phyloP scores from a whole-genome alignment of 1,140 invertebrate species.

The Drosophila arawakana region DNA sequence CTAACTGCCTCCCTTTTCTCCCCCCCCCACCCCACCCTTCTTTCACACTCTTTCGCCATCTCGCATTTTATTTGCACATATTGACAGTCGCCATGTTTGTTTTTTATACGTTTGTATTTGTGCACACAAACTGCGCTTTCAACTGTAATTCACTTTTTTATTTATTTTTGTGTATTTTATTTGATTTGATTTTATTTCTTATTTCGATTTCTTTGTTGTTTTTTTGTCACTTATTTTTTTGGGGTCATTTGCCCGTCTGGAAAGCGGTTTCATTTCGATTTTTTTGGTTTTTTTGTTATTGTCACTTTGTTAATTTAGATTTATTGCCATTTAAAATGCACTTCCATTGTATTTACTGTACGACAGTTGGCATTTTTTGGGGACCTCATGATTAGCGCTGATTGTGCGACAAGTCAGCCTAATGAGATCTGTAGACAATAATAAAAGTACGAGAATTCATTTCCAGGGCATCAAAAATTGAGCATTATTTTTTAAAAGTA shows the following conservation, averaged over 20 bases:
- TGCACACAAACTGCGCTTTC: slow-evolving; percentile 30
- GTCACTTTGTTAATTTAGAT: slow-evolving; percentile 75
- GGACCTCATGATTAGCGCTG: slow-evolving; percentile 21
- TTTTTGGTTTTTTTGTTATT: slow-evolving; percentile 54
- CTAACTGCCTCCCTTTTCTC: background rate
- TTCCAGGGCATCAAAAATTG: background rate
- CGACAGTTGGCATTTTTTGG: slow-evolving; percentile 30
- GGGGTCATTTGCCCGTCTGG: slow-evolving; percentile 77
- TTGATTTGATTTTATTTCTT: slow-evolving; percentile 23
- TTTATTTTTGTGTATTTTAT: slow-evolving; percentile 34
- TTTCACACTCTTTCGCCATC: slow-evolving; percentile 18
- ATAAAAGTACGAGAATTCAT: background rate
- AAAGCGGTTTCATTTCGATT: slow-evolving; percentile 31
- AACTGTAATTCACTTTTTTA: slow-evolving; percentile 51
- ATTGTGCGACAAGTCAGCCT: slow-evolving; percentile 31
- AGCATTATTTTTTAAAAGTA: background rate
- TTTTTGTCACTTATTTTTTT: slow-evolving; percentile 35
- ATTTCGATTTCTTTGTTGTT: background rate
- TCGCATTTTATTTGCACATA: slow-evolving; percentile 47
- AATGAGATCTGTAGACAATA: slow-evolving; percentile 38
- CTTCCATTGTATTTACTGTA: slow-evolving; percentile 60
- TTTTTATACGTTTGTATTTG: slow-evolving; percentile 32
- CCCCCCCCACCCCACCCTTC: background rate
- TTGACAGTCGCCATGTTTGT: slow-evolving; percentile 66
- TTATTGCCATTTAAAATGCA: slow-evolving; percentile 74